Conservation (phyloP, 2,113 vertebrate genomes). For the Pteruthius melanotis region DNA sequence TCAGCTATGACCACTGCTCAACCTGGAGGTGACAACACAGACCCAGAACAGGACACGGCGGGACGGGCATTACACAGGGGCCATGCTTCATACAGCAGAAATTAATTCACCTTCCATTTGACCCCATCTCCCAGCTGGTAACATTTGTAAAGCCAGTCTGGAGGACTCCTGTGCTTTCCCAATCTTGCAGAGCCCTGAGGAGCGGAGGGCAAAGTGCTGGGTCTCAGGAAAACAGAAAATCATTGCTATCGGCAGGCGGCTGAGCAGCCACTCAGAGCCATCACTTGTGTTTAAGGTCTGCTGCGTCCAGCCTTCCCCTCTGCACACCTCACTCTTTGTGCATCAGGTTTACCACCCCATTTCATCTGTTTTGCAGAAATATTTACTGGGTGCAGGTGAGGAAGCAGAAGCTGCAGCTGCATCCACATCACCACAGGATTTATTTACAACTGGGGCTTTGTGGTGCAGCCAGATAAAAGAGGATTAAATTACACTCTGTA, state of each 20-base stretch:
- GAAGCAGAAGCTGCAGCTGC: constrained; percentile 48
- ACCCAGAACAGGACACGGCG: rapidly evolving
- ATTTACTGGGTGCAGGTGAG: constrained; percentile 39
- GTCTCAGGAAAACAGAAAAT: background rate
- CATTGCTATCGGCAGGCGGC: constrained; percentile 41
- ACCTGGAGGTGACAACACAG: background rate
- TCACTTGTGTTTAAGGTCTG: constrained; percentile 27
- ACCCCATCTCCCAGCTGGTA: background rate
- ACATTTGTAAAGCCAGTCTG: background rate
- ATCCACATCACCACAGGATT: constrained; percentile 10
- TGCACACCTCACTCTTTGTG: background rate
- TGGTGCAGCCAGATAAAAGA: constrained; percentile 63
- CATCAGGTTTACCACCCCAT: background rate
- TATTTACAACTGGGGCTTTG: constrained; percentile 60
- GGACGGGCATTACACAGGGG: rapidly evolving
- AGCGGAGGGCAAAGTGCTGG: background rate
- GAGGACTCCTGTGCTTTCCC: background rate
- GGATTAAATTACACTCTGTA: constrained; percentile 72
- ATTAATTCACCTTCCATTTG: background rate
- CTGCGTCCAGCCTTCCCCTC: background rate
- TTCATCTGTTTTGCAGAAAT: constrained; percentile 58
- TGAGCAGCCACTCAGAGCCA: constrained; percentile 22
- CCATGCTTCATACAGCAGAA: rapidly evolving
- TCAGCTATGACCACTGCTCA: background rate
- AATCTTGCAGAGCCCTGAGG: background rate